Base-by-base conservation (phyloP, 2,797 vertebrate genomes). In the Gallinago solitaria region DNA sequence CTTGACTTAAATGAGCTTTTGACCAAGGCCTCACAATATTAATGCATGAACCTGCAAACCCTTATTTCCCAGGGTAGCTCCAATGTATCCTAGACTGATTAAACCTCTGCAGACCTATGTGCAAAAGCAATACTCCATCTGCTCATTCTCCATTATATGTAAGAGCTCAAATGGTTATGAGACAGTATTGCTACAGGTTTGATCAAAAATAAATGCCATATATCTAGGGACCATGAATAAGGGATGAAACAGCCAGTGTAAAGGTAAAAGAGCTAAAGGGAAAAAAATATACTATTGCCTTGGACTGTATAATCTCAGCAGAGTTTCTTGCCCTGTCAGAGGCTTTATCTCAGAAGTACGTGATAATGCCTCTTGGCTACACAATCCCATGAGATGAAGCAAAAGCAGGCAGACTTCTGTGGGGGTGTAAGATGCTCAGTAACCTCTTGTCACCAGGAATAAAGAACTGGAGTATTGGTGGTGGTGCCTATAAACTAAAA, bases 201-300 rank as follows among this genome's bases (percentile, higher is more conserved):
- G 95, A 96, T 97, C 95, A 97, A 96, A 96, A 97, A 95, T 95
- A 97, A 97, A 97, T 96, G 95, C 78, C 78, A 89, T 77, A 50
- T 96, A 97, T 92, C 95, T 75, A 69, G 92, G 65, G 93, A 95
- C 84, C 89, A 94, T 94, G 95, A 95, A 96, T 96, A 95, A 96
- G 65, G 87, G 82, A 96, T 96, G 95, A 93, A 97, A 96, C 87
- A 87, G 67, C 30, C 84, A 57, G 48, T 16, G 33, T 21, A 71
- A 68, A 94, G 59, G 85, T 79, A 87, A 75, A 75, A 78, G 64
- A 92, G 64, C 64, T 80, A 65, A 90, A 75, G 78, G 70, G 43
- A 27, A 74, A 75, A 79, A 70, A 59, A 75, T 39, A 74, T 65
- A 68, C 86, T 65, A 59, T 68, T 83, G 81, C 88, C 53, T 91